Conservation (phyloP, 2,888 invertebrate species). For the Ochropleura plecta region DNA sequence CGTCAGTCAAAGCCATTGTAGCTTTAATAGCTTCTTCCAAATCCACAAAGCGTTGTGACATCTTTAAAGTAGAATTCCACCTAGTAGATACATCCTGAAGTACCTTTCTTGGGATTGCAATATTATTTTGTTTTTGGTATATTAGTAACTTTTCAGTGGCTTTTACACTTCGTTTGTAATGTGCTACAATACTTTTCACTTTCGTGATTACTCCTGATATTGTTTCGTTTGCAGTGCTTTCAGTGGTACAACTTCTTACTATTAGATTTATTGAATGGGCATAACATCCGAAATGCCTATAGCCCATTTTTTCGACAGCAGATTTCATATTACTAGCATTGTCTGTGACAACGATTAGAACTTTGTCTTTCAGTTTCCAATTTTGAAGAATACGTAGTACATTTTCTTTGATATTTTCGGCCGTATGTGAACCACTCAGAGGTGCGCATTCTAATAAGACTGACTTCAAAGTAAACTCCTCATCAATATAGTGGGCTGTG, state of each 20-base stretch:
- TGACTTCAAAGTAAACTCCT: constrained; percentile 16
- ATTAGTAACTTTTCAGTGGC: constrained; percentile 34
- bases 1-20: constrained; percentile 25
- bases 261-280: too few species aligned
- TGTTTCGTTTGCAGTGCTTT: constrained; percentile 30
- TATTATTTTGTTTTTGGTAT: constrained; percentile 42
- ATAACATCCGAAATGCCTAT: constrained; percentile 31
- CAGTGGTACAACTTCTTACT: constrained; percentile 29
- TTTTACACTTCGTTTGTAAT: constrained; percentile 43
- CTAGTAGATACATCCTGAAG: constrained; percentile 35
- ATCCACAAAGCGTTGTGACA: constrained; percentile 29
- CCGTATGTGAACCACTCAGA: constrained; percentile 29
- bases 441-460: constrained; percentile 33
- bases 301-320: constrained; percentile 27
- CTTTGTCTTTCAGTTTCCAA: constrained; percentile 36
- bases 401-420: constrained; percentile 30
- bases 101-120: constrained; percentile 30
- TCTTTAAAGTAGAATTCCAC: constrained; percentile 39
- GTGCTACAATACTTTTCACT: constrained; percentile 43
- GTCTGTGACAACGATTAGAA: constrained; percentile 35
- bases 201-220: constrained; percentile 17
- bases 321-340: constrained; percentile 45
- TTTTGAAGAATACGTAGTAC: constrained; percentile 26
- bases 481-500: constrained; percentile 30
- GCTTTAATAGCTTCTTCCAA: constrained; percentile 22